Base-by-base conservation (phyloP, 2,113 vertebrate genomes). In the Notothenia coriiceps region DNA sequence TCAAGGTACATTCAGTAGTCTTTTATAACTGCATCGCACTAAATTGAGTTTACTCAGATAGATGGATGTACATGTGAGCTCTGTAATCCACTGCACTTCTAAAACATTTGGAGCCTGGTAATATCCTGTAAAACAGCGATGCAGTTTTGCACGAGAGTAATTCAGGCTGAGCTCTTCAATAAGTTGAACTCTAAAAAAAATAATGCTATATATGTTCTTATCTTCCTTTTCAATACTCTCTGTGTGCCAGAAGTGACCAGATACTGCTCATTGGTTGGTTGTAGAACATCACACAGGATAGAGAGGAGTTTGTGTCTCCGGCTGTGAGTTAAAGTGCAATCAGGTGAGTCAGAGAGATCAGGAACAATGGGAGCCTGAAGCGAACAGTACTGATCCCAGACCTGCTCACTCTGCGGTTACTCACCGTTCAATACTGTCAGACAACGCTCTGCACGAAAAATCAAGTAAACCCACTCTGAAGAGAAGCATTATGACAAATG, bases 371-470 rank as follows among this genome's bases (percentile, higher is more conserved):
- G 20, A 84, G 80, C 82, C 81, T 1, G 76, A 76, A 75, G 87
- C 72, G 62, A 33, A 18, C 55, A 56, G 84, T 70, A 71, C 77
- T 56, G 62, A 70, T 59, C 75, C 52, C 77, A 71, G 70, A 70
- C 50, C 59, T 52, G 7, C 51, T 54, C 25, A n/a, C 29, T 29
- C 57, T 57, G 15, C 3, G 18, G 86, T 77, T 79, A 72, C 77
- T 87, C 71, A 60, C 79, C 57, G 56, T 43, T 70, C 71, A 67
- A 70, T 70, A 60, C 69, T 83, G 82, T 84, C 85, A 90, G 44
- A 76, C 74, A 43, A 47, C 70, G 68, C 68, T 70, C 69, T 62
- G 52, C 72, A 74, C 78, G 52, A 64, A 22, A 75, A 35, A 35
- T 35, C 4, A 47, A 56, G 49, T 29, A 68, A 75, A 74, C 65